A percentile compares a stretch with the other conserved stretches of the same genome.
Conservation (phyloP, 2,888 invertebrate species). For the Tupiocoris notatus region DNA sequence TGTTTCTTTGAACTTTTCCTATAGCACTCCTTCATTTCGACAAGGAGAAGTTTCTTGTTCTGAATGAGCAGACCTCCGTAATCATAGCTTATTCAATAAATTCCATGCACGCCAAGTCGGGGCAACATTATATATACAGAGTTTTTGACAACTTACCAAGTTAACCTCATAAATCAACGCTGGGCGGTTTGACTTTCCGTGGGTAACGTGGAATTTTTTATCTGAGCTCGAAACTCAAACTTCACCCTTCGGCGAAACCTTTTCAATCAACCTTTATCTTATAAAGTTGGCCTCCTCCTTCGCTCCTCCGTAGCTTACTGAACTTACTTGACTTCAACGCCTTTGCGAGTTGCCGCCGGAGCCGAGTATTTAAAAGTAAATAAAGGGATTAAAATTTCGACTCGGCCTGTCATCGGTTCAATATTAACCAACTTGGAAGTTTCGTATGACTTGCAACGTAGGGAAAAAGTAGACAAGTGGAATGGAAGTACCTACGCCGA, state of each 20-base stretch:
- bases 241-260: constrained; percentile 15
- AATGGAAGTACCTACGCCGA: not conserved
- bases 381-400: constrained; percentile 32
- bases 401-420: constrained; percentile 26
- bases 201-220: not conserved
- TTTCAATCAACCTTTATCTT: constrained; percentile 31
- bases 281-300: constrained; percentile 7
- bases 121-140: not conserved
- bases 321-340: not conserved
- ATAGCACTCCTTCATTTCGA: too few relatives aligned
- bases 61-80: too few relatives aligned
- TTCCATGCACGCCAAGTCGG: not conserved
- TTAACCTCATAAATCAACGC: constrained; percentile 30
- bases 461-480: not conserved
- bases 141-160: not conserved
- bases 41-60: too few relatives aligned
- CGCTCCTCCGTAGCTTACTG: not conserved
- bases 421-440: constrained; percentile 16
- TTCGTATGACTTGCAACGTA: not conserved
- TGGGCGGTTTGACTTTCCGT: constrained; percentile 2
- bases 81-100: not conserved
- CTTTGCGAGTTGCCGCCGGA: not conserved
- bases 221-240: not conserved
- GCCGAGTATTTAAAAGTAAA: constrained; percentile 19
- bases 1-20: too few relatives aligned